These are phyloP conservation scores for Synanthedon vespiformis DNA, from an alignment of 2,888 invertebrate genomes.

Conservation along the genomic window DNA sequence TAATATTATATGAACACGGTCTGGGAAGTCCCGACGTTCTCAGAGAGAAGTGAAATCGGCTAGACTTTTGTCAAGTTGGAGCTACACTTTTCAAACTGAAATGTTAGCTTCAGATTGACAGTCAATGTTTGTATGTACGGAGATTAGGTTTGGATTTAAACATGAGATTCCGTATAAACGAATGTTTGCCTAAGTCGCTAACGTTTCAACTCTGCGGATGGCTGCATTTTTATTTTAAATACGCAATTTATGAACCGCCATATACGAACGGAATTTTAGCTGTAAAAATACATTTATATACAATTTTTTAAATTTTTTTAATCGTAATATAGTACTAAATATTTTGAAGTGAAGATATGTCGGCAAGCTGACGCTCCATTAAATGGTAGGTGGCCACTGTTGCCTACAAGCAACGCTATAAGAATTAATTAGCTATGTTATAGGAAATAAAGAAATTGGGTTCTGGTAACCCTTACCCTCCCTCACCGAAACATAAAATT, in stretches of 20 bases:
- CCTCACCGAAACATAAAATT: too few species aligned
- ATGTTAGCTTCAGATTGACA: slow-evolving; percentile 43
- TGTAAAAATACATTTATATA: too few species aligned
- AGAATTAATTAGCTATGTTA: too few species aligned
- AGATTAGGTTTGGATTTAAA: neutral
- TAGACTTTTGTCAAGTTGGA: slow-evolving; percentile 42
- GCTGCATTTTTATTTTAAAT: neutral
- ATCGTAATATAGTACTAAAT: too few species aligned
- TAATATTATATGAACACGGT: slow-evolving; percentile 60
- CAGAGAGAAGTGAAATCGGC: slow-evolving; percentile 36
- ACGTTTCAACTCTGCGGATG: neutral
- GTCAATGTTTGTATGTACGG: slow-evolving; percentile 9
- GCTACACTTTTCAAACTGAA: slow-evolving; percentile 39
- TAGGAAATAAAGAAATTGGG: too few species aligned
- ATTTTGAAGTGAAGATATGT: too few species aligned
- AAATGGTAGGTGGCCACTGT: too few species aligned
- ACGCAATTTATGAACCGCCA: neutral
- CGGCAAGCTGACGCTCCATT: too few species aligned
- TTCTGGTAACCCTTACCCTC: too few species aligned
- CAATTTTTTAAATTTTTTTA: too few species aligned
- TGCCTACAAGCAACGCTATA: too few species aligned
- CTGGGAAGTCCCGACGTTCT: slow-evolving; percentile 32
- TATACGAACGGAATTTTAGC: too few species aligned
- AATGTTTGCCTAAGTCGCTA: neutral
- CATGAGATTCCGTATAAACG: neutral